These are phyloP conservation scores for Anseranas semipalmata DNA, from an alignment of 2,113 vertebrate genomes.

Conservation along the genomic window DNA sequence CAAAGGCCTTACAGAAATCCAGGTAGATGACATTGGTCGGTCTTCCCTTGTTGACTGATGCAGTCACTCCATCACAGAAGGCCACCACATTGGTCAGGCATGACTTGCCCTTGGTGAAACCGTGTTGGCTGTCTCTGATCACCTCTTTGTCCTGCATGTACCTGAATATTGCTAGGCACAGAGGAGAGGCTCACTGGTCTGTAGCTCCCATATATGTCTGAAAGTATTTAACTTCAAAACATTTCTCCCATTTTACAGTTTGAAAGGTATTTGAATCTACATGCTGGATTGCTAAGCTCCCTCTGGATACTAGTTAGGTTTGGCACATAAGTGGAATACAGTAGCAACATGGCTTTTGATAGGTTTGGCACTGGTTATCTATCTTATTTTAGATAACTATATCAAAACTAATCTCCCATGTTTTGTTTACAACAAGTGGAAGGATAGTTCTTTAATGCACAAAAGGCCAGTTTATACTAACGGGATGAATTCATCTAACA, in stretches of 20 bases:
- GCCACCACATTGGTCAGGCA: too few species aligned
- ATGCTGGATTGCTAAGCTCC: background rate
- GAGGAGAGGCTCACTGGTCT: too few species aligned
- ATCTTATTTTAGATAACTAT: background rate
- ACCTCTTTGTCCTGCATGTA: too few species aligned
- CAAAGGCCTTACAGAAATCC: too few species aligned
- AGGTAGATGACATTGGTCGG: too few species aligned
- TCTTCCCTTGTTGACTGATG: too few species aligned
- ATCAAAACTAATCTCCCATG: background rate
- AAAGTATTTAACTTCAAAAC: background rate
- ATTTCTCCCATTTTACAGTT: background rate
- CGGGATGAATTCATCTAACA: background rate
- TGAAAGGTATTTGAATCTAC: background rate
- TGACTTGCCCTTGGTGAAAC: too few species aligned
- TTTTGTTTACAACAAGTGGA: background rate
- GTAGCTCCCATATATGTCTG: too few species aligned
- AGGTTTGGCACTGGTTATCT: background rate
- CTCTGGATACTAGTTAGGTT: background rate
- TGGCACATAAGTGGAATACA: background rate
- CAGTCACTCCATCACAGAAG: too few species aligned
- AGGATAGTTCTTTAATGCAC: background rate
- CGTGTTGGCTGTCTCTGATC: too few species aligned
- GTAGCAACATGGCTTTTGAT: background rate
- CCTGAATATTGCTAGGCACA: too few species aligned
- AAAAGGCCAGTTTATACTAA: background rate